Evolutionary conservation across 30 jellyfish, hydroid and myxozoan genomes (phyloP).

Genomic region (Aurelia coerulea): DNA sequence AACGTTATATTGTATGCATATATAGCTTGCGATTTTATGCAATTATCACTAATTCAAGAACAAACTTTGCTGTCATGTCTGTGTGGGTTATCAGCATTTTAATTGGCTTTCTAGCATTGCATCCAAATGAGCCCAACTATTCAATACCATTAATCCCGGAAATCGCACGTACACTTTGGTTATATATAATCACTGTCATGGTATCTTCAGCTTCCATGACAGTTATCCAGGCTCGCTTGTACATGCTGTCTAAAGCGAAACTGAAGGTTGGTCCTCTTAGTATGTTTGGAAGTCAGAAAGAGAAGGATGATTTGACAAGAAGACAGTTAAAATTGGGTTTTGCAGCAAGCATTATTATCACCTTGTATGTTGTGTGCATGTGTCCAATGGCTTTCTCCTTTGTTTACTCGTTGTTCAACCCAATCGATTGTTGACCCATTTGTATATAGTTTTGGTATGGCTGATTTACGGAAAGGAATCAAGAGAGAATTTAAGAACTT

Average conservation of each 20-base stretch:
- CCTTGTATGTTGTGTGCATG: too few relatives aligned
- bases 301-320: background rate
- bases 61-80: background rate
- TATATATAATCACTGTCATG: background rate
- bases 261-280: background rate
- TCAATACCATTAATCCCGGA: background rate
- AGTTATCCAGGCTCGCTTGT: constrained; percentile 1
- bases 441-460: constrained; percentile 40
- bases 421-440: constrained; percentile 25
- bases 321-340: constrained; percentile 4
- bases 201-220: background rate
- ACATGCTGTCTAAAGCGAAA: background rate
- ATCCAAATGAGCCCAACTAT: background rate
- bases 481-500: background rate
- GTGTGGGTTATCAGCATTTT: background rate
- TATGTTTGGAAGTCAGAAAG: background rate
- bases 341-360: background rate
- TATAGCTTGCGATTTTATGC: constrained; percentile 10
- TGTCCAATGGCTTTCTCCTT: too few relatives aligned
- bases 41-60: background rate
- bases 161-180: background rate
- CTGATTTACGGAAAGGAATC: constrained; percentile 11
- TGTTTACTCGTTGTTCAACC: too few relatives aligned
- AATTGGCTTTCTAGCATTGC: background rate
- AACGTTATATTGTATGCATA: constrained; percentile 38